A percentile compares a stretch with the other conserved stretches of the same genome.
phyloP scores from a whole-genome alignment of 2,113 vertebrate genomes.

The Baryphthengus martii region DNA sequence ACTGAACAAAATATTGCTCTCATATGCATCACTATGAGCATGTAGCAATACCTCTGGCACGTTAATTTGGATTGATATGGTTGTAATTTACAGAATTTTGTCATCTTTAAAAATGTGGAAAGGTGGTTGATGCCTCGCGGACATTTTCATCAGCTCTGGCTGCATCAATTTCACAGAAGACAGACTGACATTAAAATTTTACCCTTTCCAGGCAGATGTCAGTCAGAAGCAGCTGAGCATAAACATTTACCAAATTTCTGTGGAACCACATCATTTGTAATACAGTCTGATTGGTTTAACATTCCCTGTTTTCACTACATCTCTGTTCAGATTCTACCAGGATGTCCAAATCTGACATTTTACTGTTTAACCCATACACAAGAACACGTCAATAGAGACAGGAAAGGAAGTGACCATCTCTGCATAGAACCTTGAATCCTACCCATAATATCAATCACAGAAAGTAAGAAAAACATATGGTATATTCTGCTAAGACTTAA shows the following conservation, averaged over 20 bases:
- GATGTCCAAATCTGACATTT: not conserved
- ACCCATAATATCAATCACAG: not conserved
- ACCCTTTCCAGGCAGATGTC: not conserved
- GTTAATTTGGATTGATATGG: not conserved
- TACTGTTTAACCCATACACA: not conserved
- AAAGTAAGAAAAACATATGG: not conserved
- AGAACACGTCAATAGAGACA: accelerated
- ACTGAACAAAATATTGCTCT: not conserved
- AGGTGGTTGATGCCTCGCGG: slow-evolving; percentile 11
- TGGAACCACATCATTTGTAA: not conserved
- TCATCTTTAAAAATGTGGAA: not conserved
- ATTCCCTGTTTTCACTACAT: not conserved
- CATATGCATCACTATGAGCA: not conserved
- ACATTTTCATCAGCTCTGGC: slow-evolving; percentile 11
- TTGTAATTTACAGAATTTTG: not conserved
- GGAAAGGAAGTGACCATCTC: not conserved
- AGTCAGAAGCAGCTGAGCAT: not conserved
- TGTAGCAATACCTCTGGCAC: not conserved
- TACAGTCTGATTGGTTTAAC: not conserved
- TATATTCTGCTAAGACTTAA: not conserved
- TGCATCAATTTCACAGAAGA: not conserved
- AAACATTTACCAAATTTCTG: slow-evolving; percentile 3
- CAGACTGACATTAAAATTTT: not conserved
- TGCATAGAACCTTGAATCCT: not conserved
- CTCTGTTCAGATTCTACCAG: not conserved